Evolutionary conservation across 92 coral and sea anemone genomes (phyloP).

Genomic region (Muricea muricata): DNA sequence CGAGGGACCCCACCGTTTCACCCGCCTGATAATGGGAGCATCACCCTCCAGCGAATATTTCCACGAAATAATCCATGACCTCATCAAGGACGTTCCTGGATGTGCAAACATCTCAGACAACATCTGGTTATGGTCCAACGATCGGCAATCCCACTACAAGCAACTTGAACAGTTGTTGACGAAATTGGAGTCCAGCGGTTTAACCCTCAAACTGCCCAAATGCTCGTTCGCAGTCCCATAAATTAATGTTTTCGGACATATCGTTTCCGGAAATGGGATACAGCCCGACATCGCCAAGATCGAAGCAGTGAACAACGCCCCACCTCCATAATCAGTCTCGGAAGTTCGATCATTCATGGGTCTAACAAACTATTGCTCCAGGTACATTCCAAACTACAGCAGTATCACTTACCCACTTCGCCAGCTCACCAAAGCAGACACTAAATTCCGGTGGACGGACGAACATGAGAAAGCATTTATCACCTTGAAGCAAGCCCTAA

Average conservation of each 20-base stretch:
- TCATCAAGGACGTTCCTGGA: conserved; percentile 34
- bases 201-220: conserved; percentile 51
- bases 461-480: conserved; percentile 43
- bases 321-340: conserved; percentile 53
- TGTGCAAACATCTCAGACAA: conserved; percentile 51
- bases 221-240: conserved; percentile 40
- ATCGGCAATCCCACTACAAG: conserved; percentile 24
- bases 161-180: conserved; percentile 42
- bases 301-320: conserved; percentile 54
- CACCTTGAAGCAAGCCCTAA: conserved; percentile 39
- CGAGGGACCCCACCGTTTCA: conserved; percentile 51
- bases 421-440: background rate
- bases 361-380: conserved; percentile 21
- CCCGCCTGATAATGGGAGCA: conserved; percentile 41
- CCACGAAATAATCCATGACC: conserved; percentile 43
- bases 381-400: background rate
- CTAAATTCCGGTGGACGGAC: conserved; percentile 19
- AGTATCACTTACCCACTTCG: background rate
- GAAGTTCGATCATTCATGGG: conserved; percentile 59
- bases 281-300: conserved; percentile 49
- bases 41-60: conserved; percentile 58
- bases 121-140: conserved; percentile 58
- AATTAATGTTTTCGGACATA: conserved; percentile 66
- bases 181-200: conserved; percentile 39
- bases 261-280: conserved; percentile 55